Base-by-base conservation (phyloP, 2,888 invertebrate species). In the Globia sparganii region DNA sequence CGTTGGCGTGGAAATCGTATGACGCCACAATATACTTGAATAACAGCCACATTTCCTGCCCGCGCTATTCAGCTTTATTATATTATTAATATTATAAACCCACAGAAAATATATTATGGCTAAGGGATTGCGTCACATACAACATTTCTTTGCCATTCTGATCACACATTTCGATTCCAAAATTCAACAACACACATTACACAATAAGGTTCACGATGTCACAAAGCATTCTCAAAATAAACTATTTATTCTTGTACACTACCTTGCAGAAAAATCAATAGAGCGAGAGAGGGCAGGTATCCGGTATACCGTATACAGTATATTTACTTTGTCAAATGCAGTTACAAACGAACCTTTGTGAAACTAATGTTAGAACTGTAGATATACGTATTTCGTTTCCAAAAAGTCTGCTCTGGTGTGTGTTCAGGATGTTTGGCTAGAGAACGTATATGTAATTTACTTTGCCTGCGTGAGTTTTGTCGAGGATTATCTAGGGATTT, bases 321-420 rank as follows among this genome's bases (percentile, higher is more conserved):
- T 84, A 58, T 84, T 84, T 87, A 69, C 85, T 87, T 87, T 84
- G 84, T 84, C 85, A 80, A 87, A 80, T 84, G 84, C 85, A 84
- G 80, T 84, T 73, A 70, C 85, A 75, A 84, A 71, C 80, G 46
- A 58, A 69, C n/a, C 84, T 80, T 87, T 87, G 87, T 84, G 74
- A 87, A 87, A 64, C 81, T 84, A 78, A 84, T 83, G 83, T 75
- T 84, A 59, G 56, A 46, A 66, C 65, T 66, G 40, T 59, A 37
- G n/a, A n/a, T n/a, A 40, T 43, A 72, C 49, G 77, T 28, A 58
- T 81, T 65, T 62, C n/a, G 82, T 81, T 75, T 81, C 15, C 25
- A 11, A 66, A 85, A 85, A 70, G 69, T 65, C 73, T 28, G 40
- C 15, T 21, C 21, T 62, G 25, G 73, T 62, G 43, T 62, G 34